Percentiles rank a stretch among this genome's conserved stretches.
phyloP scores from a whole-genome alignment of 2,113 vertebrate genomes.

The Bubo blakistoni region DNA sequence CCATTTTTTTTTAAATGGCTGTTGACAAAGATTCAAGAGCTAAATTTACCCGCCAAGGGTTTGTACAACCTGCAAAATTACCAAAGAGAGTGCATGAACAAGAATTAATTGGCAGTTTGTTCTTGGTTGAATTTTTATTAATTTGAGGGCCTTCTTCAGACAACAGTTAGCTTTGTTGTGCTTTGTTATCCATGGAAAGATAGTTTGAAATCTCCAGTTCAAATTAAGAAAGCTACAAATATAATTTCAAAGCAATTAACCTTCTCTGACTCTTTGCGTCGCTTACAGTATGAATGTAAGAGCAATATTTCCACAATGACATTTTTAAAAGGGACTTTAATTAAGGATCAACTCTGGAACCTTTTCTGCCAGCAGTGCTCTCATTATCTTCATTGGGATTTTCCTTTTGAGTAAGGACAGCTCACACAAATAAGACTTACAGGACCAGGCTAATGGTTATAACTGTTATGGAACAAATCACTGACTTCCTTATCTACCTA shows the following conservation, averaged over 20 bases:
- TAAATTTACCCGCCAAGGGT: neutral
- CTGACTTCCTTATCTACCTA: neutral
- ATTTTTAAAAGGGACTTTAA: slow-evolving; percentile 3
- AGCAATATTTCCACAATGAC: neutral
- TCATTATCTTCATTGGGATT: neutral
- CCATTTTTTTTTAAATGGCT: neutral
- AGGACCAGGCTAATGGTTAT: neutral
- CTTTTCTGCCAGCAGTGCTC: neutral
- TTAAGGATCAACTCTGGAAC: neutral
- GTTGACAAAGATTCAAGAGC: neutral
- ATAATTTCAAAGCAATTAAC: slow-evolving; percentile 50
- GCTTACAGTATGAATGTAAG: neutral
- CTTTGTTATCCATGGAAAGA: neutral
- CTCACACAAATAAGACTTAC: neutral
- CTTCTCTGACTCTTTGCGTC: neutral
- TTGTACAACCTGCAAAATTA: neutral
- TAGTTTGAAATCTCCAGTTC: slow-evolving; percentile 31
- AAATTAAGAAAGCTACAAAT: slow-evolving; percentile 50
- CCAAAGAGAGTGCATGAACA: neutral
- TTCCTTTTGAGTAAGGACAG: neutral
- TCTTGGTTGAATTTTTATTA: slow-evolving; percentile 41
- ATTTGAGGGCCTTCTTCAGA: slow-evolving; percentile 33
- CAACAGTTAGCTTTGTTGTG: slow-evolving; percentile 16
- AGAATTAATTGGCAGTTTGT: slow-evolving; percentile 18
- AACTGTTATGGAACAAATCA: neutral